Evolutionary conservation across 2,113 vertebrate genomes (phyloP).

Genomic region (Megaceryle maxima): DNA sequence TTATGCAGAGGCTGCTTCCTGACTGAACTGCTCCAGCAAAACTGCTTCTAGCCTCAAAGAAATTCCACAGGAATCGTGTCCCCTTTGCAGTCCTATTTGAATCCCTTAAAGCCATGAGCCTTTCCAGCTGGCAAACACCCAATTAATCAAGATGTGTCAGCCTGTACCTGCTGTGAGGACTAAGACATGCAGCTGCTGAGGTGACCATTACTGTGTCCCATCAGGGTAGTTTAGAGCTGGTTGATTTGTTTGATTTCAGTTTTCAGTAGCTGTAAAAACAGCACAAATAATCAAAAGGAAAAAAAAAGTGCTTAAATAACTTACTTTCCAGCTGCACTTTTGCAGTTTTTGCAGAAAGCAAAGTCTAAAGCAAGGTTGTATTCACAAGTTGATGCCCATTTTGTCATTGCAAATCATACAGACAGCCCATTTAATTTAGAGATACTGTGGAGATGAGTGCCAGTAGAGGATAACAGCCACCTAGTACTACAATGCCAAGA

Average conservation of each 20-base stretch:
- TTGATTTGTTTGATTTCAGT: background rate
- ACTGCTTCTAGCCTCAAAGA: background rate
- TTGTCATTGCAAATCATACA: background rate
- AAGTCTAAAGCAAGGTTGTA: background rate
- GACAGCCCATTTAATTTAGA: background rate
- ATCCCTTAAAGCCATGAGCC: background rate
- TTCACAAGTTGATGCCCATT: background rate
- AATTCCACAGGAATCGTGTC: fast-evolving
- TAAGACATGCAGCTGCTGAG: fast-evolving
- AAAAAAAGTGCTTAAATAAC: background rate
- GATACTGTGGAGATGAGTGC: background rate
- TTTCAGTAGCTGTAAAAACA: background rate
- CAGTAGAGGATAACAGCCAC: background rate
- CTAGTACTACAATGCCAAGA: background rate
- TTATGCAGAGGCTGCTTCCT: background rate
- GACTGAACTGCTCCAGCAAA: background rate
- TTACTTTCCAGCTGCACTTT: background rate
- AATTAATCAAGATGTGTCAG: background rate
- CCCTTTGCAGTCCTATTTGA: background rate
- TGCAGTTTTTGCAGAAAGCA: background rate
- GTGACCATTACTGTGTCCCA: background rate
- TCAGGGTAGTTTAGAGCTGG: background rate
- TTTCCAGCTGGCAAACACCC: background rate
- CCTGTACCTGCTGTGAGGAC: background rate
- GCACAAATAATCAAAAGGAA: background rate